Conservation (phyloP, 2,113 vertebrate species). For the Entelurus aequoreus region DNA sequence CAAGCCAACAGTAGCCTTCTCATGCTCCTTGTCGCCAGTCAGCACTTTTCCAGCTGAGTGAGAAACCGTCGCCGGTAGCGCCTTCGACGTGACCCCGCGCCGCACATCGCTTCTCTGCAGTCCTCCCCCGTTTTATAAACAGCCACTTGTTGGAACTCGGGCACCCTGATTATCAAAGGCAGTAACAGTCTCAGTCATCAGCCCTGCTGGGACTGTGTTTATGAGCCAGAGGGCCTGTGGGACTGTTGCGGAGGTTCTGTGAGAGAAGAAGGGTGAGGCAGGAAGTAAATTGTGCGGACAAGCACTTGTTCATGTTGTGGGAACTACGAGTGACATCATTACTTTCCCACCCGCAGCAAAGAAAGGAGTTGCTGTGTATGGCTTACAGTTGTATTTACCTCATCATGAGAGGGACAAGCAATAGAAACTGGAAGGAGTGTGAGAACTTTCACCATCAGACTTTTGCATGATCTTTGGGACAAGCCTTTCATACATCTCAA, state of each 20-base stretch:
- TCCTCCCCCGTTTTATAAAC: slow-evolving; percentile 36
- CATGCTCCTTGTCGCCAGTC: slow-evolving; percentile 35
- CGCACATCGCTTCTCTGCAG: not conserved
- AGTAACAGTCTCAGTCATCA: slow-evolving; percentile 42
- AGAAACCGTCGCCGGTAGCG: slow-evolving; percentile 35
- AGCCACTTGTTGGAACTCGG: slow-evolving; percentile 22
- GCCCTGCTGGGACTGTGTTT: slow-evolving; percentile 47
- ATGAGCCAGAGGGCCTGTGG: slow-evolving; percentile 23
- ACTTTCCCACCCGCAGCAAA: slow-evolving; percentile 49
- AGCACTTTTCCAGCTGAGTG: slow-evolving; percentile 55
- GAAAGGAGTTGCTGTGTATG: slow-evolving; percentile 3
- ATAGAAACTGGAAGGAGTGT: not conserved
- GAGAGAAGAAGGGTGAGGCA: slow-evolving; percentile 26
- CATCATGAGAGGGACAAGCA: not conserved
- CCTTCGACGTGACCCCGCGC: slow-evolving; percentile 24
- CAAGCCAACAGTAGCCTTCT: slow-evolving; percentile 48
- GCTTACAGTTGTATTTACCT: slow-evolving; percentile 6
- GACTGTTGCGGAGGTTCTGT: slow-evolving; percentile 23
- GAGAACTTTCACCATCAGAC: not conserved
- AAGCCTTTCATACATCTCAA: no score
- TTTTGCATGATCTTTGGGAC: no score
- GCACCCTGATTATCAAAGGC: slow-evolving; percentile 28
- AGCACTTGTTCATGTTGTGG: slow-evolving; percentile 26
- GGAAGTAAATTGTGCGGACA: slow-evolving; percentile 20
- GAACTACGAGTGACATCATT: slow-evolving; percentile 41